phyloP scores from a whole-genome alignment of 2,888 invertebrate species.

The Actias luna region DNA sequence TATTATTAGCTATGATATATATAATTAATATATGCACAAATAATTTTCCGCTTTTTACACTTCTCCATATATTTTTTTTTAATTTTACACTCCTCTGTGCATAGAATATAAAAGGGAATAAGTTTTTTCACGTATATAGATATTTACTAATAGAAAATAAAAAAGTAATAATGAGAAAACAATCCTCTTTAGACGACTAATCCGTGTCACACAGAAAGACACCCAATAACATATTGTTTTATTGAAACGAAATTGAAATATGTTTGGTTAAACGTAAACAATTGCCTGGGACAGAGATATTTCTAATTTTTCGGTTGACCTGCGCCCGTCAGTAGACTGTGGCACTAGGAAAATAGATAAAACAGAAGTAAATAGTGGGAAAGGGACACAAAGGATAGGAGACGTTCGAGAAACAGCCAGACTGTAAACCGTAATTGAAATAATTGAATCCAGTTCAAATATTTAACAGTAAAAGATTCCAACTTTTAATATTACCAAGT shows the following conservation, averaged over 20 bases:
- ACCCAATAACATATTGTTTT: conserved; percentile 17
- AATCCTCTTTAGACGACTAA: neutral
- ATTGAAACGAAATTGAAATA: conserved; percentile 25
- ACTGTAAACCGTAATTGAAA: conserved; percentile 54
- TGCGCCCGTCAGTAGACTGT: conserved; percentile 50
- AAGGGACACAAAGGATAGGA: conserved; percentile 47
- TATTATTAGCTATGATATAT: too few species aligned
- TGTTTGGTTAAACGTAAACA: conserved; percentile 44
- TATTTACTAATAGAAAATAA: too few species aligned
- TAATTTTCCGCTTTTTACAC: too few species aligned
- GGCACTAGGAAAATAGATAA: conserved; percentile 61
- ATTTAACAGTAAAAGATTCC: conserved; percentile 40
- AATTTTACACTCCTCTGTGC: too few species aligned
- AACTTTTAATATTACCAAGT: conserved; percentile 33
- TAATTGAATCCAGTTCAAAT: conserved; percentile 45
- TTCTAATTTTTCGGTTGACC: conserved; percentile 75
- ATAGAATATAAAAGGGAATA: too few species aligned
- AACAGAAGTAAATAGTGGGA: conserved; percentile 60
- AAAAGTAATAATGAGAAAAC: neutral
- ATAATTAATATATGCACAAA: too few species aligned
- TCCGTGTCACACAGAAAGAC: neutral
- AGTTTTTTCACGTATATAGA: too few species aligned
- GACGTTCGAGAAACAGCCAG: conserved; percentile 39
- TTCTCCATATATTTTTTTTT: too few species aligned
- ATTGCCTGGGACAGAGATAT: conserved; percentile 63